phyloP scores from a whole-genome alignment of 2,888 invertebrate species.

The Polyploca ridens region DNA sequence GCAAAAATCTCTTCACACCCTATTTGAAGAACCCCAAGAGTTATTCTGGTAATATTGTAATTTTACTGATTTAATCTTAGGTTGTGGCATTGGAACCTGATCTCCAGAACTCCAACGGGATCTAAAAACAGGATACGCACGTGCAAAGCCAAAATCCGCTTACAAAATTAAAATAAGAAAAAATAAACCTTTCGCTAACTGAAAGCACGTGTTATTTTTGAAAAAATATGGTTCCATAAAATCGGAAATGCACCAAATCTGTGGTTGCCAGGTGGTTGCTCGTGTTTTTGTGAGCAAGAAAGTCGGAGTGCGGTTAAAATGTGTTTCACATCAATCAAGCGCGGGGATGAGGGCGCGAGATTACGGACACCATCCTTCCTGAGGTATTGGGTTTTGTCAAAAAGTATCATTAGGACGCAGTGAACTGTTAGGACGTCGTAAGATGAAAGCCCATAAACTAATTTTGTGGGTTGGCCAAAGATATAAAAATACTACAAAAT shows the following conservation, averaged over 20 bases:
- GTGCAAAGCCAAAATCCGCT: not conserved
- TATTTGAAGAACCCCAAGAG: no score
- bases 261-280: constrained; percentile 60
- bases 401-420: not conserved
- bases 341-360: constrained; percentile 18
- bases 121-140: not conserved
- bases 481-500: no score
- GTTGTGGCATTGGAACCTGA: no score
- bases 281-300: constrained; percentile 49
- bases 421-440: no score
- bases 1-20: no score
- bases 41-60: no score
- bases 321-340: constrained; percentile 71
- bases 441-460: no score
- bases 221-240: constrained; percentile 23
- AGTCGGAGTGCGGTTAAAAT: constrained; percentile 45
- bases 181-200: constrained; percentile 13
- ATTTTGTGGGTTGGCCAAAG: no score
- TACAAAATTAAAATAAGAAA: not conserved
- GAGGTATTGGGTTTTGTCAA: not conserved
- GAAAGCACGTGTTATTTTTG: constrained; percentile 30
- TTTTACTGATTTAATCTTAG: no score
- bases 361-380: constrained; percentile 12
- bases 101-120: not conserved
- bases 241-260: constrained; percentile 60